A percentile compares a stretch with the other conserved stretches of the same genome.
These are phyloP conservation scores for Aporrectodea caliginosa DNA, from an alignment of 1,140 invertebrate species.

Conservation along the genomic window DNA sequence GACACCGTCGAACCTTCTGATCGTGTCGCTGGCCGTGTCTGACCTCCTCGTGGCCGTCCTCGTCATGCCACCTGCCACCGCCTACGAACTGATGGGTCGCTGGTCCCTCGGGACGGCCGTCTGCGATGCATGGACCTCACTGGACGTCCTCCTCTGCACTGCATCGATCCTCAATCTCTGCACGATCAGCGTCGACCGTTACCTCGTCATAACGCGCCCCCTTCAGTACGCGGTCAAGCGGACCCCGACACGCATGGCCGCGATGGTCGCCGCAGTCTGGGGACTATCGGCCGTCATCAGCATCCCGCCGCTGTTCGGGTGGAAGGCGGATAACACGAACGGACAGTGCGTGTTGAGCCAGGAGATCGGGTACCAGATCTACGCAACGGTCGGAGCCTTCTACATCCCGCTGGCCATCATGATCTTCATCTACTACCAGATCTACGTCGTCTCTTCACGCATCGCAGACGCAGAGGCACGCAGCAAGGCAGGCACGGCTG, in stretches of 20 bases:
- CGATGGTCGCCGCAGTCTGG: constrained; percentile 58
- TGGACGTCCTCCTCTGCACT: constrained; percentile 60
- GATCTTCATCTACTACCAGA: constrained; percentile 88
- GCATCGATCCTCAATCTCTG: constrained; percentile 61
- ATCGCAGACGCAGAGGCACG: constrained; percentile 53
- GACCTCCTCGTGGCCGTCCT: constrained; percentile 71
- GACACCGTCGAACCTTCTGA: constrained; percentile 66
- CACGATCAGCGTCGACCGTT: constrained; percentile 60
- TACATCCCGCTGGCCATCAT: constrained; percentile 89
- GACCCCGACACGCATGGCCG: constrained; percentile 53
- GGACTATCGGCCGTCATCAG: constrained; percentile 55
- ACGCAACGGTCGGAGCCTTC: constrained; percentile 73
- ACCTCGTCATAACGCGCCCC: constrained; percentile 60
- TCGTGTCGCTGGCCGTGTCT: constrained; percentile 69
- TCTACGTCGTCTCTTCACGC: constrained; percentile 60
- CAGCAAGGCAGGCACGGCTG: constrained; percentile 24
- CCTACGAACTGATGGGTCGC: constrained; percentile 43
- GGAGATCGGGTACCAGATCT: constrained; percentile 75
- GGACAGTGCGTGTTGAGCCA: constrained; percentile 81
- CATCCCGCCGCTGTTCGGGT: constrained; percentile 56
- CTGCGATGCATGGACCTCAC: constrained; percentile 59
- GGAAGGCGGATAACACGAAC: constrained; percentile 43
- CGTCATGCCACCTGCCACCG: constrained; percentile 66
- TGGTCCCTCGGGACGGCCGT: constrained; percentile 57
- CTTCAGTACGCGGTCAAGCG: constrained; percentile 59